Evolutionary conservation across 2,888 invertebrate species (phyloP).

Genomic region (Alsophila aescularia): DNA sequence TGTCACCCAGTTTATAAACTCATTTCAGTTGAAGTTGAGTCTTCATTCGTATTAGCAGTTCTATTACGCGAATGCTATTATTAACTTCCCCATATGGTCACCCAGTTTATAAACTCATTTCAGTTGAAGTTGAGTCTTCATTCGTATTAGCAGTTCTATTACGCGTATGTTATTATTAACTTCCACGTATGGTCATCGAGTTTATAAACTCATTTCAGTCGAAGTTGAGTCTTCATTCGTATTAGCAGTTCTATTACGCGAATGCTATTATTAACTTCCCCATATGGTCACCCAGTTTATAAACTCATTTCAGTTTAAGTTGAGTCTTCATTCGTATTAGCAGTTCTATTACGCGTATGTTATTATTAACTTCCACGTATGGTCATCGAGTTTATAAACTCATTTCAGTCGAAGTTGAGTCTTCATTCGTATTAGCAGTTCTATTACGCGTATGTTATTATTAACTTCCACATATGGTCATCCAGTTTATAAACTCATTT

Average conservation of each 20-base stretch:
- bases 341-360: background rate
- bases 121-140: constrained; percentile 4
- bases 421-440: constrained; percentile 1
- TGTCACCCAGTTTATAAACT: too few species aligned
- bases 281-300: too few species aligned
- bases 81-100: background rate
- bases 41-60: constrained; percentile 1
- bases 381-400: too few species aligned
- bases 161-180: constrained; percentile 9
- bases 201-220: constrained; percentile 9
- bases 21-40: constrained; percentile 9
- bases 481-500: constrained; percentile 11
- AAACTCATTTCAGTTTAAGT: constrained; percentile 9
- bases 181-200: background rate
- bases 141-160: background rate
- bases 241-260: background rate
- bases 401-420: constrained; percentile 9
- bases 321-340: constrained; percentile 1
- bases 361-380: constrained; percentile 8
- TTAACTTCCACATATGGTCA: constrained; percentile 1
- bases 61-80: constrained; percentile 3
- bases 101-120: constrained; percentile 11
- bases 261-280: constrained; percentile 10
- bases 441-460: constrained; percentile 3
- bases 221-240: constrained; percentile 4